These are phyloP conservation scores for Sardina pilchardus DNA, from an alignment of 2,113 vertebrate species.

Conservation along the genomic window DNA sequence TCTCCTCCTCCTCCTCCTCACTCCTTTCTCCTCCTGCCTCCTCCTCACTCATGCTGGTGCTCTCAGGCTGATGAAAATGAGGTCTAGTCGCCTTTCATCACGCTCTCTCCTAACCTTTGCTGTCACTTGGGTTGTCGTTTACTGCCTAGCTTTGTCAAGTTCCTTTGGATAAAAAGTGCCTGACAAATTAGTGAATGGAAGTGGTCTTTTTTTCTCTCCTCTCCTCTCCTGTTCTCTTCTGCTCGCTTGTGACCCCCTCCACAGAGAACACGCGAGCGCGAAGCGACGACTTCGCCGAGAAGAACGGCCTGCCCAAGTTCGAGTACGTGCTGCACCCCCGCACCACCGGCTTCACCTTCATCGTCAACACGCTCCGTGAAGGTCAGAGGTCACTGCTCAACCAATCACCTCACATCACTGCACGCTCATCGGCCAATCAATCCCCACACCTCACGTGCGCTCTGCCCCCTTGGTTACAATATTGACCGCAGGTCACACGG, in stretches of 20 bases:
- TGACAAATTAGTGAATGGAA: neutral
- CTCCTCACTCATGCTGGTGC: neutral
- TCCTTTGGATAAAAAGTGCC: too few relatives aligned
- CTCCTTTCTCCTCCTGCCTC: too few relatives aligned
- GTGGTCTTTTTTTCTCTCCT: neutral
- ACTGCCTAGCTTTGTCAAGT: neutral
- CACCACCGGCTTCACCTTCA: slow-evolving; percentile 95
- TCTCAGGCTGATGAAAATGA: neutral
- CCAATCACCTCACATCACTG: neutral
- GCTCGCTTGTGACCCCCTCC: too few relatives aligned
- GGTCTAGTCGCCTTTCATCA: neutral
- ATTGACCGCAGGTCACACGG: neutral
- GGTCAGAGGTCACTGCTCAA: slow-evolving; percentile 72
- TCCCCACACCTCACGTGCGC: too few relatives aligned
- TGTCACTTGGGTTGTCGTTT: neutral
- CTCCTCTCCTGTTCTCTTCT: too few relatives aligned
- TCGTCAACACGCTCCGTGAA: slow-evolving; percentile 86
- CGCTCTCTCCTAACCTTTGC: neutral
- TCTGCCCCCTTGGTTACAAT: too few relatives aligned
- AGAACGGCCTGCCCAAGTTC: slow-evolving; percentile 83
- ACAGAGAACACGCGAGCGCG: slow-evolving; percentile 86
- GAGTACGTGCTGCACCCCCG: slow-evolving; percentile 92
- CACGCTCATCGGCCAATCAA: too few relatives aligned
- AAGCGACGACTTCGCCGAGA: slow-evolving; percentile 86
- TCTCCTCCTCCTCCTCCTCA: neutral